A percentile compares a stretch with the other conserved stretches of the same genome.
These are phyloP conservation scores for Cheumatopsyche charites DNA, from an alignment of 1,140 invertebrate genomes.

Conservation along the genomic window DNA sequence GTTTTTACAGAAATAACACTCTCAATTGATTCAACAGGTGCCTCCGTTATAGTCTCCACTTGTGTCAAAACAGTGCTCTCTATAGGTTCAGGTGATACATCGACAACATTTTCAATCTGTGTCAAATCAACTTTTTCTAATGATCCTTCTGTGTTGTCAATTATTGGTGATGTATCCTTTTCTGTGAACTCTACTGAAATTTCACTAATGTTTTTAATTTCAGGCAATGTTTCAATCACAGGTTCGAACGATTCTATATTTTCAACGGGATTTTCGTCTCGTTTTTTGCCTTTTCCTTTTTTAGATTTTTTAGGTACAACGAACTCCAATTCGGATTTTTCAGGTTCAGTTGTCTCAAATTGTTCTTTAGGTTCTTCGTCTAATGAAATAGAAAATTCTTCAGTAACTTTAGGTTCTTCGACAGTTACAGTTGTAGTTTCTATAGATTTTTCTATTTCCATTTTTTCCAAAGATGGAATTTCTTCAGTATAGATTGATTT, in stretches of 20 bases:
- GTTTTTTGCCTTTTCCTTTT: not conserved
- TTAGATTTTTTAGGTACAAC: not conserved
- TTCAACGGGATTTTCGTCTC: conserved; percentile 19
- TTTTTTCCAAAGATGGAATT: not conserved
- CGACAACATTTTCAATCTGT: too few relatives aligned
- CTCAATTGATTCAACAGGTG: not conserved
- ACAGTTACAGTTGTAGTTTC: not conserved
- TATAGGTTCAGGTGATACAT: too few relatives aligned
- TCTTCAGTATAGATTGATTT: not conserved
- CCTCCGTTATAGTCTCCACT: not conserved
- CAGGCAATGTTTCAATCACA: not conserved
- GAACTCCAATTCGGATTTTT: not conserved
- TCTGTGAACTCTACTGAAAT: too few relatives aligned
- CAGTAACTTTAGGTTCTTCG: not conserved
- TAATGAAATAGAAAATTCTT: not conserved
- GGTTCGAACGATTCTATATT: not conserved
- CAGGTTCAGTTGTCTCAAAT: not conserved
- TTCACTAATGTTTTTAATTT: too few relatives aligned
- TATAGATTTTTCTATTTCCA: not conserved
- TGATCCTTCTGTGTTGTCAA: too few relatives aligned
- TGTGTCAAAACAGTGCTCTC: too few relatives aligned
- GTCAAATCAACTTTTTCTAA: too few relatives aligned
- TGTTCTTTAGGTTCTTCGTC: not conserved
- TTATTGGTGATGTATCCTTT: too few relatives aligned
- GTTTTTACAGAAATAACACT: too few relatives aligned